Conservation (phyloP, 1,140 invertebrate species). For the Diprion similis region DNA sequence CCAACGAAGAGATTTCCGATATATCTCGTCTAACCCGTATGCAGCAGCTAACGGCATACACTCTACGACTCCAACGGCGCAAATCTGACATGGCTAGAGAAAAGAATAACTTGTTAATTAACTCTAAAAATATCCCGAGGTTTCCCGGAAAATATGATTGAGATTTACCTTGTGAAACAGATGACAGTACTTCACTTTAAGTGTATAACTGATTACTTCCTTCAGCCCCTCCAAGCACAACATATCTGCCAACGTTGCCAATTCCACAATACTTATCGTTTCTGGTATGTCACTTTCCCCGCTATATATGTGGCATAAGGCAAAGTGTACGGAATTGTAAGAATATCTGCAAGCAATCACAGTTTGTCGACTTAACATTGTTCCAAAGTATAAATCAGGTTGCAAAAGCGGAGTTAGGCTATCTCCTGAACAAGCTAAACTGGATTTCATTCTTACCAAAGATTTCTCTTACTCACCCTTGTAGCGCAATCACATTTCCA, state of each 20-base stretch:
- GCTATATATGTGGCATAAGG: constrained; percentile 90
- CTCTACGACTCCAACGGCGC: constrained; percentile 80
- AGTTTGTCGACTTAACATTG: constrained; percentile 19
- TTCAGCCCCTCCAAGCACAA: constrained; percentile 87
- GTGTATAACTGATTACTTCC: constrained; percentile 85
- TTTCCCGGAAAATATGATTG: constrained; percentile 16
- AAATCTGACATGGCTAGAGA: constrained; percentile 78
- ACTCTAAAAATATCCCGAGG: not conserved
- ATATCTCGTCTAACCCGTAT: constrained; percentile 87
- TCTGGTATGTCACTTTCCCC: constrained; percentile 85
- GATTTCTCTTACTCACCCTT: constrained; percentile 69
- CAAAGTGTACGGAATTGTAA: constrained; percentile 85
- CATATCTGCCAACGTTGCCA: constrained; percentile 87
- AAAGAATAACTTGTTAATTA: constrained; percentile 15
- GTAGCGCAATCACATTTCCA: constrained; percentile 81
- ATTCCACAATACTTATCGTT: constrained; percentile 82
- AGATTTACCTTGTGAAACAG: constrained; percentile 82
- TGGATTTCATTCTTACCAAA: too few species aligned
- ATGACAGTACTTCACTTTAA: constrained; percentile 91
- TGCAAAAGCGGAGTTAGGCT: too few species aligned
- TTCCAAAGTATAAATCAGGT: not conserved
- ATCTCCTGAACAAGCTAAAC: too few species aligned
- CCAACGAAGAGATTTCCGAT: constrained; percentile 84
- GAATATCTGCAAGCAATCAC: constrained; percentile 69
- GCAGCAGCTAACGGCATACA: constrained; percentile 81